Percentiles rank a stretch among this genome's conserved stretches.
Evolutionary conservation across 2,797 vertebrate species (phyloP).

Genomic region (Chelidonichthys spinosus): DNA sequence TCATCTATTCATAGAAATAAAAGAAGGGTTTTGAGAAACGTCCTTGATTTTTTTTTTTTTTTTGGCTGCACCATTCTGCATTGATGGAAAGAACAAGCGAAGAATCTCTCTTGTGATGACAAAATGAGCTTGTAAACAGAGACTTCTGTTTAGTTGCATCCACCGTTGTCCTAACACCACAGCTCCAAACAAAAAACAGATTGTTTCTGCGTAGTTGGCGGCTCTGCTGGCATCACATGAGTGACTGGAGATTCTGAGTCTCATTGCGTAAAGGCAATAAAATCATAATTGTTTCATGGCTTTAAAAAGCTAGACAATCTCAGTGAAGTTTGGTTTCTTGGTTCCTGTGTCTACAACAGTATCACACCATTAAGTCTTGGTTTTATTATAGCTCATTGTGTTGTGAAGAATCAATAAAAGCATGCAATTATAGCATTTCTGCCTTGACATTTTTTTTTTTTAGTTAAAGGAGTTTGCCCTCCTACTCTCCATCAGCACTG

Average conservation of each 20-base stretch:
- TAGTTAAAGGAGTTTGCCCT: background rate
- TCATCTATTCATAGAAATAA: conserved; percentile 28
- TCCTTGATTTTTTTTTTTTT: conserved; percentile 37
- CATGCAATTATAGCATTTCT: conserved; percentile 31
- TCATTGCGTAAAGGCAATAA: conserved; percentile 16
- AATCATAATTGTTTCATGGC: conserved; percentile 25
- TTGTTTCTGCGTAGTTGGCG: conserved; percentile 11
- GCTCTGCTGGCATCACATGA: conserved; percentile 1
- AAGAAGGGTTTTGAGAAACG: conserved; percentile 23
- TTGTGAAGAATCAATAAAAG: conserved; percentile 41
- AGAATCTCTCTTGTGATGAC: conserved; percentile 15
- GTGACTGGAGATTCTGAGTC: background rate
- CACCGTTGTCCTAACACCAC: background rate
- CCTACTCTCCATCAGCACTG: conserved; percentile 3
- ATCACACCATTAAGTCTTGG: conserved; percentile 15
- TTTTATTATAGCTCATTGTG: conserved; percentile 55
- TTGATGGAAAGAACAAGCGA: conserved; percentile 1
- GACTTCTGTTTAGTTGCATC: conserved; percentile 19
- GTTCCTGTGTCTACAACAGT: conserved; percentile 24
- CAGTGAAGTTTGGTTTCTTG: conserved; percentile 15
- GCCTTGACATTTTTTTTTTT: conserved; percentile 8
- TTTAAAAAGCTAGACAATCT: conserved; percentile 11
- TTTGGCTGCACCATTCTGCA: background rate
- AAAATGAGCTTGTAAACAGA: conserved; percentile 44
- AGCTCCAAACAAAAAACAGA: conserved; percentile 10